Conservation (phyloP, 2,888 invertebrate species). For the Didymodactylos carnosus region DNA sequence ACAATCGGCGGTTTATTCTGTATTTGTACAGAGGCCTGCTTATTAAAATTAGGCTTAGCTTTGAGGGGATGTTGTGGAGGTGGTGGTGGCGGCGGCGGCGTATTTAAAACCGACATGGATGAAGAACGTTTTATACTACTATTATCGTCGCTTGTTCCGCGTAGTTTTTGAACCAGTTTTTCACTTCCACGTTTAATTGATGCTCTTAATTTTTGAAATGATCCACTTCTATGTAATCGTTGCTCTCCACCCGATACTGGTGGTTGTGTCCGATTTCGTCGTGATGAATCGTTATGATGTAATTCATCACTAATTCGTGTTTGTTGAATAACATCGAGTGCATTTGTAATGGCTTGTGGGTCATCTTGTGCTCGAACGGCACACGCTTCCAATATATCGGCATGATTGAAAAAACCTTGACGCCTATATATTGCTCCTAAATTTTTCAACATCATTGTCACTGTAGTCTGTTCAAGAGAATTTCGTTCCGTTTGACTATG, state of each 20-base stretch:
- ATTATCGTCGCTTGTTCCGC: slow-evolving; percentile 28
- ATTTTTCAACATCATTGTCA: no score
- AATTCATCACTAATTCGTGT: background rate
- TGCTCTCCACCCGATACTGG: slow-evolving; percentile 22
- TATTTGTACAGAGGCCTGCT: no score
- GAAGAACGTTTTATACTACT: slow-evolving; percentile 49
- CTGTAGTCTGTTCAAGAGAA: background rate
- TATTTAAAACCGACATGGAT: slow-evolving; percentile 52
- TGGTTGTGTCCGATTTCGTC: background rate
- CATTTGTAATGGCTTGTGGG: slow-evolving; percentile 7
- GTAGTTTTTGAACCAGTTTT: slow-evolving; percentile 47
- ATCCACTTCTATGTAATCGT: slow-evolving; percentile 43
- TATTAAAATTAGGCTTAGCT: no score
- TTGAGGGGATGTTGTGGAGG: no score
- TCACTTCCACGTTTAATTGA: slow-evolving; percentile 48
- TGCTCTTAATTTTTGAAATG: slow-evolving; percentile 50
- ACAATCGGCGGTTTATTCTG: no score
- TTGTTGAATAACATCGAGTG: slow-evolving; percentile 6
- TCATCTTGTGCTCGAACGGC: slow-evolving; percentile 7
- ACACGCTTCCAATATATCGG: slow-evolving; percentile 65
- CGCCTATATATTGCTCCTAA: slow-evolving; percentile 88
- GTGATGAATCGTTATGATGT: background rate
- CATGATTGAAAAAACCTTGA: slow-evolving; percentile 96
- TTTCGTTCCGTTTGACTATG: no score
- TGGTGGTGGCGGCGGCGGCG: background rate